Percentiles rank a stretch among this genome's conserved stretches.
Evolutionary conservation across 2,888 invertebrate species (phyloP).

Genomic region (Agrotis ipsilon): DNA sequence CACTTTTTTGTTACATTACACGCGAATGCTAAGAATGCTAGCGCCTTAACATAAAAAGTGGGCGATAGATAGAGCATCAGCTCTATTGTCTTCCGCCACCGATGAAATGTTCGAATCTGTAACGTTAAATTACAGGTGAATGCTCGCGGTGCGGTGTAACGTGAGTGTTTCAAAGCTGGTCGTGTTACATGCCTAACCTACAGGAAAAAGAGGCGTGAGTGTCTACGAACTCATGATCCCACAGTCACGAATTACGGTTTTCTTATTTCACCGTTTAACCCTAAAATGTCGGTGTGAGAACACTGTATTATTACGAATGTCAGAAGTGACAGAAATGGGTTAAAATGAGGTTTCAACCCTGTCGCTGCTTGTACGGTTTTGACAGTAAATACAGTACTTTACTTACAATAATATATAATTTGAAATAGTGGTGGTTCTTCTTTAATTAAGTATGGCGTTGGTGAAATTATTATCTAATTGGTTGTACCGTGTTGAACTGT

Average conservation of each 20-base stretch:
- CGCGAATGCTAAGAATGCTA: no score
- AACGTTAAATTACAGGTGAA: no score
- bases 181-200: no score
- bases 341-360: slow-evolving; percentile 11
- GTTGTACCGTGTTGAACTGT: background rate
- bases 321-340: background rate
- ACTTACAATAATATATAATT: background rate
- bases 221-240: background rate
- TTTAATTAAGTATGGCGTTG: background rate
- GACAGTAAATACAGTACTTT: slow-evolving; percentile 8
- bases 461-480: background rate
- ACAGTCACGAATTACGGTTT: background rate
- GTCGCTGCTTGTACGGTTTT: background rate
- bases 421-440: background rate
- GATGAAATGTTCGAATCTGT: no score
- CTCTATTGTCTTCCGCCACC: no score
- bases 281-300: background rate
- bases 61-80: no score
- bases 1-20: no score
- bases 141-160: no score
- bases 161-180: no score
- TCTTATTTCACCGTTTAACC: background rate
- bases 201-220: background rate
- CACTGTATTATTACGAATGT: background rate
- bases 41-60: no score